Base-by-base conservation (phyloP, 2,113 vertebrate genomes). In the Ornithorhynchus anatinus region DNA sequence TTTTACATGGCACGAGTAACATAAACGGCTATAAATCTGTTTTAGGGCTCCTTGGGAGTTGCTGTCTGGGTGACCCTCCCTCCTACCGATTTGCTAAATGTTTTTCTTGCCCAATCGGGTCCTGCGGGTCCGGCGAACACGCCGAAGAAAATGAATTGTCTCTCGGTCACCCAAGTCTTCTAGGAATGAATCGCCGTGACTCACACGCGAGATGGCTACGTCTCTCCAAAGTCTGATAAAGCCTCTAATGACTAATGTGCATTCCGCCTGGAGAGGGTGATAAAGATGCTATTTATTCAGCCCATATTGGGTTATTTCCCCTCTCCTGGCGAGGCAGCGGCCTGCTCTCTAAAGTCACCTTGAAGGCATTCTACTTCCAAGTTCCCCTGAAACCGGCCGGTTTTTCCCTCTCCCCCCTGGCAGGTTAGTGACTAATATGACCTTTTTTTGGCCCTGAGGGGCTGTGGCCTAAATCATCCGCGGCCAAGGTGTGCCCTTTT, bases 151-250 rank as follows among this genome's bases (percentile, higher is more conserved):
- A 35, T 45, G 67, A 69, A 43, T 71, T 58, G 47, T 27, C 57
- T 48, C 22, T 70, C 27, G 31, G 36, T 43, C 57, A 38, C 29
- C 2, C 20, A 3, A 39, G 44, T 22, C 70, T 75, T 42, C 57
- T n/a, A n/a, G n/a, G n/a, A 43, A 47, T 40, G 60, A 32, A 19
- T 13, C 31, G 22, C 8, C 7, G n/a, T 87, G 85, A 87, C 67
- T 87, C 79, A 82, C 29, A n/a, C 25, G 45, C 2, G n/a, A 35
- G 32, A 14, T 58, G 29, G 31, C 40, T 70, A 64, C 59, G 61
- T 69, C 77, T 84, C 78, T 75, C 73, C 84, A 68, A 52, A 33
- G 48, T 40, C 54, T 47, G 74, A 80, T 84, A 82, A 20, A 48
- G 58, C 54, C 64, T 7, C n/a, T 1, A 45, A 43, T 87, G 82